Conservation (phyloP, 2,797 vertebrate species). For the Tamandua tetradactyla region DNA sequence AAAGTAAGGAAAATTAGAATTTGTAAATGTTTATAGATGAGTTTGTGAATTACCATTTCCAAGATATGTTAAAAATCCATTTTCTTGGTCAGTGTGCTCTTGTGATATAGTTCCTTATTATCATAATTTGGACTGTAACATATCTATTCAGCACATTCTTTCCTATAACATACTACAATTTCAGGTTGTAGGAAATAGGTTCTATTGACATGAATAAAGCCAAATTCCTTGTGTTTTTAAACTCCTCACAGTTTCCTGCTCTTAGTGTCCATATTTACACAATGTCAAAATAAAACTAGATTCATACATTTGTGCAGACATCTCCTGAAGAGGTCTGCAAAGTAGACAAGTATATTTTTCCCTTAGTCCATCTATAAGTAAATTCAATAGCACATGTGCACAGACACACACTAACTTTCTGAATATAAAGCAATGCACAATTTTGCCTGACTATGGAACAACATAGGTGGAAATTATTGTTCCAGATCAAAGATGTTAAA, state of each 20-base stretch:
- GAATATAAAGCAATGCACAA: not conserved
- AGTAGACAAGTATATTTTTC: not conserved
- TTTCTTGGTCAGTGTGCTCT: not conserved
- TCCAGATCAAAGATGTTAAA: not conserved
- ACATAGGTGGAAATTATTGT: not conserved
- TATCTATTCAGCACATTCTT: not conserved
- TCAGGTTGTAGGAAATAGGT: not conserved
- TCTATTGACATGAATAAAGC: not conserved
- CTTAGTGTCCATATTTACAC: not conserved
- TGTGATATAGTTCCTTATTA: not conserved
- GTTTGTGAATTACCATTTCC: not conserved
- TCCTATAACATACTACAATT: not conserved
- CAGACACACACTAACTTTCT: not conserved
- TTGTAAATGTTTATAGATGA: not conserved
- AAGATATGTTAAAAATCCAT: not conserved
- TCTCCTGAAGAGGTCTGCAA: not conserved
- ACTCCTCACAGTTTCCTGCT: not conserved
- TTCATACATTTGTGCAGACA: not conserved
- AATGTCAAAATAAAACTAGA: not conserved
- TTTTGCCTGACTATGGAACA: not conserved
- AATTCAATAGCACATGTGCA: not conserved
- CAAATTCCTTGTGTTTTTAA: not conserved
- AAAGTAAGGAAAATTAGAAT: not conserved
- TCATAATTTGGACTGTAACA: not conserved
- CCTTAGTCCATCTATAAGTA: not conserved